Base-by-base conservation (phyloP, 2,113 vertebrate genomes). In the Melospiza melodia region DNA sequence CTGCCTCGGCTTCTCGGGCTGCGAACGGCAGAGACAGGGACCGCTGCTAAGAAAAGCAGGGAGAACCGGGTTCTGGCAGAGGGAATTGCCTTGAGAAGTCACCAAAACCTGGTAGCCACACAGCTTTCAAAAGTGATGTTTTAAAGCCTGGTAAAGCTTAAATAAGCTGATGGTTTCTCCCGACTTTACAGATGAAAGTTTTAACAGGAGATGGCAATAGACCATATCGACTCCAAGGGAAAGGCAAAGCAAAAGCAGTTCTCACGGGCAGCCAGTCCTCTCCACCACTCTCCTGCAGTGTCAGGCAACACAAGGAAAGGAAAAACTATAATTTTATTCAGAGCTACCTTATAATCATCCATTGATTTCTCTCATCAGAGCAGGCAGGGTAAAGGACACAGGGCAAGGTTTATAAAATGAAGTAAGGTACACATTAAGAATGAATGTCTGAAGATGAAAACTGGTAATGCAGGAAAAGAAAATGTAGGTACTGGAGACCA, bases 381-480 rank as follows among this genome's bases (percentile, higher is more conserved):
- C 11, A 30, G 37, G n/a, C 24, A 71, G 31, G 19, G 12, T 65
- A 25, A 90, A 78, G 55, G 46, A 78, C 31, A 61, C 57, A 80
- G 54, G 37, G 15, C 39, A 73, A 57, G 13, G 41, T 44, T 86
- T 41, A 21, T 44, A 49, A 59, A 80, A 68, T 18, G 23, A 28
- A 76, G 68, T 0, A 1, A 72, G 6, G 18, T 35, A 69, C 1
- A 2, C 13, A 14, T 58, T 15, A 35, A 84, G 25, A 46, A 25
- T 3, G 9, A 61, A 19, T 33, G 11, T 77, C 21, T 48, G 57
- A 77, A 68, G 54, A 61, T 17, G 25, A 54, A 76, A 90, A 73
- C 6, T 17, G 17, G 37, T 77, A 69, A 77, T 12, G n/a, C 74
- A 28, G 35, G 28, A 69, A 33, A 80, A 43, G 37, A 82, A 86